Evolutionary conservation across 2,113 vertebrate genomes (phyloP), one percentile per base, ranked within the genome.

Genomic region (Acanthisitta chloris): DNA sequence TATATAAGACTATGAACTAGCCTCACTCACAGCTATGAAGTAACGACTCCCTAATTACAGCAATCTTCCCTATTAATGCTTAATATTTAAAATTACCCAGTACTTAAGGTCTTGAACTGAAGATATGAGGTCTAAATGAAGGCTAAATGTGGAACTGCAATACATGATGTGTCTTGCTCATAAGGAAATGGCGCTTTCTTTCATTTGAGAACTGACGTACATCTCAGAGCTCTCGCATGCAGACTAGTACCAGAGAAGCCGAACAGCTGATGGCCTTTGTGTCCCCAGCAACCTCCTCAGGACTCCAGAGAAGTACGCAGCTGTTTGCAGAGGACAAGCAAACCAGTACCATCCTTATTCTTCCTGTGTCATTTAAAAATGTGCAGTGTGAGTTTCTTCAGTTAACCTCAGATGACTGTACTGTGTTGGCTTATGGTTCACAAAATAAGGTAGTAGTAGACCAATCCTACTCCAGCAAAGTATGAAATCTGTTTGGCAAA

Each of bases 61-160:
- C 66, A 94, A 80, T 88, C 76, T 93, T 93, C 81, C 33, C 49
- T 77, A 77, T 80, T 96, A 86, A 92, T 49, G 33, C 34, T 88
- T 94, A 92, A 85, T 90, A 95, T 45, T 80, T 78, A 86, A 90
- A 94, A 95, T 93, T 82, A 95, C 40, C 58, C 81, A 58, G 24
- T 66, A 93, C 31, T 94, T 88, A 83, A 86, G 48, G 54, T 90
- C 93, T 78, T 88, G 76, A 93, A 93, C 45, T 48, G n/a, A 95
- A 82, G 81, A 91, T 78, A 74, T 0, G 25, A 94, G 31, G 67
- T 88, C 43, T 74, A 91, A 81, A 70, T 52, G 16, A 95, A 88
- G 72, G 85, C 71, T 70, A 88, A 86, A 71, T 36, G 17, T 15
- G 7, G 33, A 90, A 73, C 29, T 90, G 59, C 34, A 90, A 73